Conservation (phyloP, 30 jellyfish, hydroid and myxozoan genomes). For the Chironex yamaguchii region DNA sequence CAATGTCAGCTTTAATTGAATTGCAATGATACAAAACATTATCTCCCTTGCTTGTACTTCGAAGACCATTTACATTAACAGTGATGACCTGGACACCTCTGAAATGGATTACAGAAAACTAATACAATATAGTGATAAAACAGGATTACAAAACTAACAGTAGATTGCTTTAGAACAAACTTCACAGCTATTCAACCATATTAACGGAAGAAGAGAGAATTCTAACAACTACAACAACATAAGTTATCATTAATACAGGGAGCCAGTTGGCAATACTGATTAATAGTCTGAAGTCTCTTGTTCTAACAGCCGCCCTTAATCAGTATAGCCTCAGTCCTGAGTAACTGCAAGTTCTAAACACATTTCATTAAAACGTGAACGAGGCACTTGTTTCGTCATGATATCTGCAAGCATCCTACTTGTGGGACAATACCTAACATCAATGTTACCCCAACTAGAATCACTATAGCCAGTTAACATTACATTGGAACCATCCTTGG, state of each 20-base stretch:
- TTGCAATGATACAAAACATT: too few species aligned
- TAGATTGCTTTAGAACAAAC: too few species aligned
- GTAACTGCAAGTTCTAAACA: constrained; percentile 7
- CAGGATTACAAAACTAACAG: too few species aligned
- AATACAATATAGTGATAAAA: too few species aligned
- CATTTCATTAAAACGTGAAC: constrained; percentile 1
- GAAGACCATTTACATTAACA: too few species aligned
- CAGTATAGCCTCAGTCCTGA: constrained; percentile 8
- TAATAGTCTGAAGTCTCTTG: too few species aligned
- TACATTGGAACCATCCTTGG: neutral
- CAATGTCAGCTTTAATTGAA: too few species aligned
- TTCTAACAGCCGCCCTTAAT: constrained; percentile 32
- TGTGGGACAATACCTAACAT: constrained; percentile 30
- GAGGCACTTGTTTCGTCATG: constrained; percentile 33
- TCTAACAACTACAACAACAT: neutral
- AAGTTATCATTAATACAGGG: neutral
- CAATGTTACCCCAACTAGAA: neutral
- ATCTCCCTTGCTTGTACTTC: too few species aligned
- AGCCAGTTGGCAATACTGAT: neutral
- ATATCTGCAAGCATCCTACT: constrained; percentile 38
- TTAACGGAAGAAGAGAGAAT: too few species aligned
- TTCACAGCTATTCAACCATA: too few species aligned
- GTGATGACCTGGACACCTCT: too few species aligned
- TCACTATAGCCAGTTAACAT: constrained; percentile 1
- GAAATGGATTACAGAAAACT: too few species aligned